Conservation (phyloP, 2,797 vertebrate genomes). For the Taeniopygia guttata region DNA sequence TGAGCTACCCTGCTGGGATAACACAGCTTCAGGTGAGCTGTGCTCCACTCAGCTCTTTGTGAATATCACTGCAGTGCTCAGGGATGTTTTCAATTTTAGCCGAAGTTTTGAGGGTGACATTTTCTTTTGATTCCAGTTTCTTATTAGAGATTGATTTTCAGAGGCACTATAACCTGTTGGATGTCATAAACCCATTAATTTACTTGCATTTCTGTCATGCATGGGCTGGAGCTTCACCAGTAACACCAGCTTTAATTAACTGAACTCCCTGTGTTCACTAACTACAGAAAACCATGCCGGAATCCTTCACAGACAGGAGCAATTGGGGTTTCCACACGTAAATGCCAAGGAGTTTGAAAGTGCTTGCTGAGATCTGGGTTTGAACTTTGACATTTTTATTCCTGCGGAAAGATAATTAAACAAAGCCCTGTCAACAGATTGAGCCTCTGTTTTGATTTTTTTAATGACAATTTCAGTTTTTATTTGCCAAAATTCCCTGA, state of each 20-base stretch:
- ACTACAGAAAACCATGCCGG: neutral
- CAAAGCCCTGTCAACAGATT: neutral
- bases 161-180: neutral
- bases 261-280: neutral
- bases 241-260: neutral
- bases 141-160: neutral
- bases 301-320: neutral
- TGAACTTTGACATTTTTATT: neutral
- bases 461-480: neutral
- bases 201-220: neutral
- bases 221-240: neutral
- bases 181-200: neutral
- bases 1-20: neutral
- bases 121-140: neutral
- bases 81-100: neutral
- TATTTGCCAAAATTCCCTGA: neutral
- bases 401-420: neutral
- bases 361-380: neutral
- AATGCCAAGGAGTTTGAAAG: neutral
- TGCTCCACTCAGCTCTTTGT: neutral
- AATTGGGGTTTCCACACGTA: neutral
- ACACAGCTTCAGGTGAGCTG: accelerated
- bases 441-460: neutral
- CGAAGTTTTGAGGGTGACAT: neutral
- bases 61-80: neutral